Base-by-base conservation (phyloP, 2,888 invertebrate genomes). In the Cryptosula pallasiana region DNA sequence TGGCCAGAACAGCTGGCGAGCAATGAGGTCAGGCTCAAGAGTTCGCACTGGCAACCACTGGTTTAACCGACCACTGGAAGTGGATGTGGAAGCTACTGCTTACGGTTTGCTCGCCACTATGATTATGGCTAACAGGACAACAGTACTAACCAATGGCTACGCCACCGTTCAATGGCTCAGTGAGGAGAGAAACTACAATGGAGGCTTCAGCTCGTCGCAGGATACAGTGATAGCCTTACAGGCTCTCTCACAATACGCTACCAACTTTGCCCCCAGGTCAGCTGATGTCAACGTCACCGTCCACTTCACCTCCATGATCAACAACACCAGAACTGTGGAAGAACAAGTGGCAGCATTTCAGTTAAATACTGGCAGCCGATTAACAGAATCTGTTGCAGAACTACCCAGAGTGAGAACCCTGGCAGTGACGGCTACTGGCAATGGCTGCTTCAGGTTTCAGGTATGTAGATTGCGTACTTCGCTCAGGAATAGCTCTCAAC, bases 21-120 rank as follows among this genome's bases (percentile, higher is more conserved):
- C 45, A 13, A 5, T 45, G 9, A 45, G 45, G 20, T 5, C 5
- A 45, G 45, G 45, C 45, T 45, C 45, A 5, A 45, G 45, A 45
- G 20, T 45, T 13, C 5, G 20, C 9, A 45, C 45, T 13, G 45
- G 45, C 45, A 45, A 45, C 20, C 45, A 57, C 45, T 71, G 55
- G 69, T 74, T 79, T 76, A 84, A 86, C 55, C 84, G 89, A 74
- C 90, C 92, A 0, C 89, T 89, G 74, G 90, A 91, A 0, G 89
- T 91, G 0, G 90, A 91, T 77, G 89, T 96, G 1, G 93, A 93
- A 83, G 92, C 93, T 77, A 95, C 96, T 0, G 90, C 95, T 0
- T 97, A 96, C 84, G 92, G 91, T 0, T 86, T 97, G 72, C 86
- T 94, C 72, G 90, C 92, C 20, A 45, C 45, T 5, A 45, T 45